Conservation (phyloP, 30 jellyfish, hydroid and myxozoan genomes). For the Cassiopea xamachana region DNA sequence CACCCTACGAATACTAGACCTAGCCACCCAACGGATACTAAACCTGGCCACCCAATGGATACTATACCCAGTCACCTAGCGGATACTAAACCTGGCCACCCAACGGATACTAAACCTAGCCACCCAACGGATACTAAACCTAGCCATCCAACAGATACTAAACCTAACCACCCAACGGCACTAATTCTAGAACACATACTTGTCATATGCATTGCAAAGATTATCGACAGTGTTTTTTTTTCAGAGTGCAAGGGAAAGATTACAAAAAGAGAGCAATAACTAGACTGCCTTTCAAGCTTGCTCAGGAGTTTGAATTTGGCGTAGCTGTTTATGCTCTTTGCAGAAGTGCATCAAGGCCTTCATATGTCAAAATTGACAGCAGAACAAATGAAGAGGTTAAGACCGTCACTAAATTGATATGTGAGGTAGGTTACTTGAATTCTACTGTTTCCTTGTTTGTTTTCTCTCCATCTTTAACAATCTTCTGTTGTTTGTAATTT, state of each 20-base stretch:
- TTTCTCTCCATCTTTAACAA: background rate
- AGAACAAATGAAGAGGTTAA: slow-evolving; percentile 85
- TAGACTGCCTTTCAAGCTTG: slow-evolving; percentile 62
- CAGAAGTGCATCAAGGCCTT: slow-evolving; percentile 69
- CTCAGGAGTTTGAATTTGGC: slow-evolving; percentile 75
- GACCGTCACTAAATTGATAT: slow-evolving; percentile 72
- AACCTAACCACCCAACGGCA: too few relatives aligned
- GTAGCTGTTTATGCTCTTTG: slow-evolving; percentile 71
- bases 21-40: too few relatives aligned
- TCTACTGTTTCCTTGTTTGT: background rate
- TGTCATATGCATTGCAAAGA: too few relatives aligned
- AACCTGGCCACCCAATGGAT: too few relatives aligned
- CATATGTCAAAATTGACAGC: slow-evolving; percentile 78
- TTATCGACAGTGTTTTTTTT: background rate
- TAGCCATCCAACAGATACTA: too few relatives aligned
- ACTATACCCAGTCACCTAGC: too few relatives aligned
- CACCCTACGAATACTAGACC: too few relatives aligned
- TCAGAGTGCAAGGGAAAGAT: slow-evolving; percentile 79
- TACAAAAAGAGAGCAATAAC: slow-evolving; percentile 79
- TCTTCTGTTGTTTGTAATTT: background rate
- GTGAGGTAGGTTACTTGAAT: slow-evolving; percentile 33
- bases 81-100: too few relatives aligned
- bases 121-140: too few relatives aligned
- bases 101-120: too few relatives aligned
- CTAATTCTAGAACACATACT: too few relatives aligned